Base-by-base conservation (phyloP, 2,113 vertebrate genomes). In the Cavia aperea region DNA sequence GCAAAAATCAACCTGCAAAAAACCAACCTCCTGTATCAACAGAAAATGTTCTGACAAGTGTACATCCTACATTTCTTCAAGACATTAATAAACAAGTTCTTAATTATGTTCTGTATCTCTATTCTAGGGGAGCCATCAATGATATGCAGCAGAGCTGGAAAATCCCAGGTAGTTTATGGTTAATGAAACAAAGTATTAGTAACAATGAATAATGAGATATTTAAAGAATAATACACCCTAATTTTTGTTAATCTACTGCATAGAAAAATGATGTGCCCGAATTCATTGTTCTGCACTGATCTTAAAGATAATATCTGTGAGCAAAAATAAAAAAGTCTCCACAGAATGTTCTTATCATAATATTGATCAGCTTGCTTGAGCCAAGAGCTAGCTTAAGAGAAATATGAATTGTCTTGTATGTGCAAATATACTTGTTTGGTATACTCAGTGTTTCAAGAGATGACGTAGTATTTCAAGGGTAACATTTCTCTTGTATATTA, bases 1-100 rank as follows among this genome's bases (percentile, higher is more conserved):
- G 13, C 70, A 81, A 81, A 75, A 73, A 15, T n/a, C 63, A 39
- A n/a, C 93, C 95, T 33, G 92, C 56, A 90, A 96, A 96, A 93
- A 83, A 14, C 4, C 85, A n/a, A 33, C 81, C 16, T 94, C 81
- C 86, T 89, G 66, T 8, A 91, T 96, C 95, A 95, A 97, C 92
- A 94, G 87, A 96, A 56, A n/a, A 79, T 95, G 21, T 89, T 95
- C 77, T 97, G 58, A 58, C 82, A 95, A 95, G 89, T 65, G 19
- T 86, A 14, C 8, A 11, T 2, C 26, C 18, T 65, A 58, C 82
- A 58, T 93, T 97, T 78, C 49, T 95, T 36, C 56, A 7, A 77
- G 49, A 24, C 68, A 66, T 95, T 88, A 94, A 86, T 7, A 90
- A 94, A 96, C 92, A 93, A 23, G 66, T 66, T 39, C n/a, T 90